Base-by-base conservation (phyloP, 1,140 invertebrate species). In the Pseudomyrmex gracilis region DNA sequence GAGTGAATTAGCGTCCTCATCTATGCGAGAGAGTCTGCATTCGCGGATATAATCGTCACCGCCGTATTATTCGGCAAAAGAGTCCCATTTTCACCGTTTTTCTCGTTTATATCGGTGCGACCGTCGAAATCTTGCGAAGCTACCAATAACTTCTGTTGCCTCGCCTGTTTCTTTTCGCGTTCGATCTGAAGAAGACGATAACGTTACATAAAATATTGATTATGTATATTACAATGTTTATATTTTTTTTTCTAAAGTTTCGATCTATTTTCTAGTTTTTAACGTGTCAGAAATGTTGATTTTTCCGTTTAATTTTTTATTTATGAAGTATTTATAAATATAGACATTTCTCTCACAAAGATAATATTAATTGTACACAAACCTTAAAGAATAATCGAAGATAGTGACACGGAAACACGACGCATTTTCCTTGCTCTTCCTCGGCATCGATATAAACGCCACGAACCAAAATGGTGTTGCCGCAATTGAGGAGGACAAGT, bases 361-460 rank as follows among this genome's bases (percentile, higher is more conserved):
- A 60, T 20, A 22, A 24, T 61, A 61, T 61, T 34, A 7, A 34
- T 34, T 24, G 8, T 17, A n/a, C 10, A 77, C 90, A 85, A 89
- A 95, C 95, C 94, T 97, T 96, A 92, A 97, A 96, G 93, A 97
- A 97, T 13, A 97, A 93, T 80, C 97, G 94, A 15, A 98, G 95
- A 92, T 97, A 98, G 89, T 97, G 97, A 85, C 97, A 97, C 1
- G 97, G 97, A 92, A 98, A 97, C 68, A 96, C 95, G 0, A 97
- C 97, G 90, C 97, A 97, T 87, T 97, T 95, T 7, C 97, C 97
- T 0, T 96, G 96, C 0, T 96, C 96, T 85, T 97, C 97, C 90
- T 98, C 97, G 0, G 96, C 97, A 92, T 98, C 97, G 55, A 98
- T 97, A 91, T 97, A 97, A 1, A 98, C 97, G 1, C 97, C 97